A percentile compares a stretch with the other conserved stretches of the same genome.
Conservation (phyloP, 2,888 invertebrate species). For the Uropetala carovei region DNA sequence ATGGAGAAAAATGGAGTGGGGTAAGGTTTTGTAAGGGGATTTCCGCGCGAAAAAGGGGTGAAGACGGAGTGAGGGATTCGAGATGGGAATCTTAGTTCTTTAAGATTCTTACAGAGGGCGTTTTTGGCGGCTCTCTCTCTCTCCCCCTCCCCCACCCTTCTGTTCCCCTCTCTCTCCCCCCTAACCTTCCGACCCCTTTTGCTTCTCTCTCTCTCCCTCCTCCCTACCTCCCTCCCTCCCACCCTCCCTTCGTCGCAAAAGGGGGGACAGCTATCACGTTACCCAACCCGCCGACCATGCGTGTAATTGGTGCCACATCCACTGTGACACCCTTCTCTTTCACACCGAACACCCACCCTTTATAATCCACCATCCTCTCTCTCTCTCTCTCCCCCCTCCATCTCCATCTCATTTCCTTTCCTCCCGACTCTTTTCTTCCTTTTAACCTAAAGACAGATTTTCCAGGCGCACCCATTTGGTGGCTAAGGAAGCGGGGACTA, state of each 20-base stretch:
- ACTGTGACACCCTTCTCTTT: constrained; percentile 55
- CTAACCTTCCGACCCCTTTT: no score
- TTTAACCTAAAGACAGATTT: background rate
- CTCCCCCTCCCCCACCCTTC: no score
- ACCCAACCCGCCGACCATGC: constrained; percentile 40
- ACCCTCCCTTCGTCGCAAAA: background rate
- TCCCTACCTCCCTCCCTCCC: background rate
- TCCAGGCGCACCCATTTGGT: background rate
- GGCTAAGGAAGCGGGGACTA: background rate
- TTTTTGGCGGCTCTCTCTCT: no score
- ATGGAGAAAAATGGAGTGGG: no score
- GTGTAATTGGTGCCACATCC: constrained; percentile 60
- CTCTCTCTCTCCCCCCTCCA: background rate
- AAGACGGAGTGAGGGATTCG: no score
- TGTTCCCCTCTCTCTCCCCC: no score
- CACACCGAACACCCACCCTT: constrained; percentile 31
- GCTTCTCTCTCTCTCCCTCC: no score
- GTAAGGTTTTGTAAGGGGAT: no score
- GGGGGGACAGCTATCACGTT: constrained; percentile 45
- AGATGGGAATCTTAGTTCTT: no score
- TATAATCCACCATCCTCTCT: background rate
- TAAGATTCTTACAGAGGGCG: no score
- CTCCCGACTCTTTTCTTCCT: background rate
- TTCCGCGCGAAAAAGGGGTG: no score
- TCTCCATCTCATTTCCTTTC: background rate